These are phyloP conservation scores for Polypedilum pembai DNA, from an alignment of 1,140 invertebrate species.

Conservation along the genomic window DNA sequence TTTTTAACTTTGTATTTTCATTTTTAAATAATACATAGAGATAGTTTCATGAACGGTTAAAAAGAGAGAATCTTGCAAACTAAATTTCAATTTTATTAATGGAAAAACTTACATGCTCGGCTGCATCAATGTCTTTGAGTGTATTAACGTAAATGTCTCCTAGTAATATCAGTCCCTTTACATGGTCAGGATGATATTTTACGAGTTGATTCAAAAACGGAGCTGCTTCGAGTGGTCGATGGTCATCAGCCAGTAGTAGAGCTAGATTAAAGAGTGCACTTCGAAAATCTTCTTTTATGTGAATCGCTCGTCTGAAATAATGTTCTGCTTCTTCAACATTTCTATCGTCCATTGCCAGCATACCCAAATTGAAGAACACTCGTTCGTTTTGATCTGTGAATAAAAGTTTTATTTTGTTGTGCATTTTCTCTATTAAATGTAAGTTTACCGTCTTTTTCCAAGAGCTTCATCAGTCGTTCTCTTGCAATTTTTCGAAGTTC, in stretches of 20 bases:
- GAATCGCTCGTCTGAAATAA: conserved; percentile 79
- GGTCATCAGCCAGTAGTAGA: conserved; percentile 77
- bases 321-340: conserved; percentile 79
- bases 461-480: conserved; percentile 69
- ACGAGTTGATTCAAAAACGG: conserved; percentile 88
- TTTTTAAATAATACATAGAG: no score
- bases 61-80: no score
- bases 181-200: conserved; percentile 84
- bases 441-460: conserved; percentile 58
- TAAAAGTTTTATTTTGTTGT: not conserved
- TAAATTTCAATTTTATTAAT: not conserved
- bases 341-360: conserved; percentile 92
- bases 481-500: conserved; percentile 69
- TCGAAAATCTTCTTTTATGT: conserved; percentile 76
- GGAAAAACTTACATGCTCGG: conserved; percentile 65
- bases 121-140: conserved; percentile 87
- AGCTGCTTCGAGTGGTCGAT: conserved; percentile 81
- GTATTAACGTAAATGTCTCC: conserved; percentile 96
- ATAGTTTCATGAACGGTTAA: no score
- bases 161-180: conserved; percentile 87
- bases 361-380: conserved; percentile 90
- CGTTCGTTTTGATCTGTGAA: conserved; percentile 68
- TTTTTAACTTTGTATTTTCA: no score
- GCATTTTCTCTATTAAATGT: not conserved
- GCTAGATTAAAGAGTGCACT: conserved; percentile 94